These are phyloP conservation scores for Oscheius sp. DNA, from an alignment of 2,888 invertebrate genomes.

Conservation along the genomic window DNA sequence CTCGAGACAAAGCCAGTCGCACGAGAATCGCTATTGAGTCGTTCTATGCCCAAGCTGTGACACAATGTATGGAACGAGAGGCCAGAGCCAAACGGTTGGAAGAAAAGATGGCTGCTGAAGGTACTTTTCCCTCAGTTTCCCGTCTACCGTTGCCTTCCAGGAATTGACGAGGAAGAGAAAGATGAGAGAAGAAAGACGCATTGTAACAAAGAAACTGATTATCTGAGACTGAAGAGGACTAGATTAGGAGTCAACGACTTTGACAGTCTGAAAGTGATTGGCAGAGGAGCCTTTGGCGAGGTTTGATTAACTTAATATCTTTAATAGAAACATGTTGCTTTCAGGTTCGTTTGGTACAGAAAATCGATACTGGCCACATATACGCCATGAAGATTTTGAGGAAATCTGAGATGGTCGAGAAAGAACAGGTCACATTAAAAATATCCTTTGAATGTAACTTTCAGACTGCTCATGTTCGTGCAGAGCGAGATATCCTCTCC, in stretches of 20 bases:
- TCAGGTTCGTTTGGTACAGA: constrained; percentile 94
- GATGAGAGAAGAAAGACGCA: constrained; percentile 93
- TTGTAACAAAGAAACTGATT: constrained; percentile 98
- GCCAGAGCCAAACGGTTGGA: constrained; percentile 83
- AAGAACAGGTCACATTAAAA: constrained; percentile 83
- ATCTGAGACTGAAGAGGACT: constrained; percentile 85
- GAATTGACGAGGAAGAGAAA: constrained; percentile 77
- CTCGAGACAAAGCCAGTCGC: constrained; percentile 78
- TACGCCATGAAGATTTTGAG: constrained; percentile 99
- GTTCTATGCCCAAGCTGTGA: constrained; percentile 91
- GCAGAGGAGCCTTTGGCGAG: constrained; percentile 78
- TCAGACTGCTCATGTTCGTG: constrained; percentile 78
- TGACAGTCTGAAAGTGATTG: constrained; percentile 89
- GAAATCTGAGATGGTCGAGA: constrained; percentile 98
- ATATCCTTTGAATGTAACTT: constrained; percentile 3
- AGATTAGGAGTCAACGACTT: constrained; percentile 94
- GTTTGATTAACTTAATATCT: constrained; percentile 60
- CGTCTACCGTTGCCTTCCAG: constrained; percentile 35
- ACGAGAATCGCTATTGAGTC: constrained; percentile 98
- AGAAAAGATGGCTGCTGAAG: constrained; percentile 94
- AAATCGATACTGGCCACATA: constrained; percentile 98
- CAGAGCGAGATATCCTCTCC: constrained; percentile 96
- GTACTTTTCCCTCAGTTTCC: constrained; percentile 72
- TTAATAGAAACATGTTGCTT: constrained; percentile 24
- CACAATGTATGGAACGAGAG: constrained; percentile 96